Evolutionary conservation across 30 jellyfish, hydroid and myxozoan genomes (phyloP).

Genomic region (Turritopsis dohrnii): DNA sequence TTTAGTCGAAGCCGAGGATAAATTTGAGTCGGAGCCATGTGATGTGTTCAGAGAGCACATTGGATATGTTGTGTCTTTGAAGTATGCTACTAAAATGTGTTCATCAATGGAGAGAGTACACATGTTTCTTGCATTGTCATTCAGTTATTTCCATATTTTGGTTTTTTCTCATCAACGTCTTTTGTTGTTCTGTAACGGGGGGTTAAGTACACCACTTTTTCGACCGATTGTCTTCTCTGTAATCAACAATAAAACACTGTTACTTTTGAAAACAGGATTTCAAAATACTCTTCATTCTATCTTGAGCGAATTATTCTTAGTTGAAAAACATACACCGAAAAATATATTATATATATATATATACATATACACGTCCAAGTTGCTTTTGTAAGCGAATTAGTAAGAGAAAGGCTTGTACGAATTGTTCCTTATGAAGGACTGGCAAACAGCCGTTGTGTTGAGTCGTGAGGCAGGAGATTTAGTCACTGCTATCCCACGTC

Average conservation of each 20-base stretch:
- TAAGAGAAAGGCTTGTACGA: background rate
- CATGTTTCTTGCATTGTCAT: no score
- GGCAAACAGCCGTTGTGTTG: slow-evolving; percentile 18
- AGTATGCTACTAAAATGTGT: background rate
- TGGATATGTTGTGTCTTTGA: background rate
- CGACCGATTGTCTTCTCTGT: background rate
- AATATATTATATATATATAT: background rate
- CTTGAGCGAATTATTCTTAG: background rate
- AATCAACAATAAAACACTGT: background rate
- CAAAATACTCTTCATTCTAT: background rate
- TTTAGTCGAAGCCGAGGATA: background rate
- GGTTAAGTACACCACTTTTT: background rate
- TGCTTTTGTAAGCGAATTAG: background rate
- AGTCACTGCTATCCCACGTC: slow-evolving; percentile 1
- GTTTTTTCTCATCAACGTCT: no score
- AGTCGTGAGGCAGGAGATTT: slow-evolving; percentile 25
- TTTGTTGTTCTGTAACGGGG: background rate
- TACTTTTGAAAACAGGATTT: background rate
- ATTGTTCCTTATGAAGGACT: background rate
- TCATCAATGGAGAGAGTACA: no score
- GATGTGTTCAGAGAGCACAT: background rate
- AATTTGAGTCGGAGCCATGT: background rate
- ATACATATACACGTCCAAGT: background rate
- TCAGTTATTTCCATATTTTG: no score
- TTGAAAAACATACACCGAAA: background rate